These are phyloP conservation scores for Abrostola tripartita DNA, from an alignment of 2,888 invertebrate genomes.

Conservation along the genomic window DNA sequence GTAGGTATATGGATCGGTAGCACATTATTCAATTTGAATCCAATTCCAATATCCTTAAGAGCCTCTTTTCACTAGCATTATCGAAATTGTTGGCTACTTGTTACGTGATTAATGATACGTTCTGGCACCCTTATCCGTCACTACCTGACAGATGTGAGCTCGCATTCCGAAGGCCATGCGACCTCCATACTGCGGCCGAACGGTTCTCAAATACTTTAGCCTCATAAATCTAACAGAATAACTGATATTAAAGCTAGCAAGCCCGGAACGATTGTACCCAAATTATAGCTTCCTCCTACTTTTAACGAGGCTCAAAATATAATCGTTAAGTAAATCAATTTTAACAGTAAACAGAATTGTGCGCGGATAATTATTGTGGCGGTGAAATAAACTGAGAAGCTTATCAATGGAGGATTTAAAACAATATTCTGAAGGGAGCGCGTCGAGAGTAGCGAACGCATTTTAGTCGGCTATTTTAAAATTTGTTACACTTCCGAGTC, in stretches of 20 bases:
- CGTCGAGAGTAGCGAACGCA: conserved; percentile 23
- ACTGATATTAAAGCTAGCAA: conserved; percentile 51
- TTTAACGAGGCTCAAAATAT: conserved; percentile 50
- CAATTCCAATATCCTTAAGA: background rate
- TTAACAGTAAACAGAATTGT: conserved; percentile 40
- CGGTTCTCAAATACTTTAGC: conserved; percentile 38
- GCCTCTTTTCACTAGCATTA: background rate
- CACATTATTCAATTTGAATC: background rate
- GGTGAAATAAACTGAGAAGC: conserved; percentile 43
- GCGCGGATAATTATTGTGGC: conserved; percentile 33
- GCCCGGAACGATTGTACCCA: conserved; percentile 38
- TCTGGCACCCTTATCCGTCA: conserved; percentile 28
- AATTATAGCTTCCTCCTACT: conserved; percentile 52
- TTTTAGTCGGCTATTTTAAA: conserved; percentile 4
- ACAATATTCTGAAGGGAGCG: conserved; percentile 10
- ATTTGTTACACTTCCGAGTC: conserved; percentile 4
- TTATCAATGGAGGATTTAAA: conserved; percentile 31
- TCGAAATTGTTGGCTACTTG: conserved; percentile 4
- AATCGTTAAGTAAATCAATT: conserved; percentile 51
- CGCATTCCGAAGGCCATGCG: conserved; percentile 37
- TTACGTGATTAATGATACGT: conserved; percentile 21
- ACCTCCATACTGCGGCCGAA: conserved; percentile 44
- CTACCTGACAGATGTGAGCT: conserved; percentile 26
- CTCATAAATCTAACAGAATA: conserved; percentile 55
- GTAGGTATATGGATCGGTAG: background rate